Percentiles rank a stretch among this genome's conserved stretches.
phyloP scores from a whole-genome alignment of 2,888 invertebrate genomes.

The Plusia festucae region DNA sequence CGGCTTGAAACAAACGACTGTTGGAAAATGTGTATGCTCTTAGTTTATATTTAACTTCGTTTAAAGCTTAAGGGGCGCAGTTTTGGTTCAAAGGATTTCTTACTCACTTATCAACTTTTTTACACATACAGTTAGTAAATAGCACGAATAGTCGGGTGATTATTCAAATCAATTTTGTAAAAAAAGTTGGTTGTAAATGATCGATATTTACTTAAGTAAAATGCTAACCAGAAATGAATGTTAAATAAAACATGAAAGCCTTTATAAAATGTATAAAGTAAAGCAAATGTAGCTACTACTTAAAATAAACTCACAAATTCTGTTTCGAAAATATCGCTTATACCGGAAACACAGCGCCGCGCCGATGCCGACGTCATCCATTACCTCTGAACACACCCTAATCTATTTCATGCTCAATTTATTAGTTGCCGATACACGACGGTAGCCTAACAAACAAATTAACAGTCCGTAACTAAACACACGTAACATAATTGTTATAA shows the following conservation, averaged over 20 bases:
- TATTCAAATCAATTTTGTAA: background rate
- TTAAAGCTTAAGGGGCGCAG: constrained; percentile 26
- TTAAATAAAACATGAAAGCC: too few relatives aligned
- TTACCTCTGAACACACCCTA: constrained; percentile 56
- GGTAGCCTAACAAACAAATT: constrained; percentile 67
- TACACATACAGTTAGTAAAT: background rate
- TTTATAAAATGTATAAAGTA: background rate
- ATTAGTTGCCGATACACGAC: constrained; percentile 61
- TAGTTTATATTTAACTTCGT: constrained; percentile 50
- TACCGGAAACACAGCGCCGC: constrained; percentile 18
- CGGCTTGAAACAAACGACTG: constrained; percentile 33
- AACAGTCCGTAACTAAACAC: constrained; percentile 80
- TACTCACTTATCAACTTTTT: background rate
- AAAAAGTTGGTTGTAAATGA: background rate
- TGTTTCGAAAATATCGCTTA: constrained; percentile 32
- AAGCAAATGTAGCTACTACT: background rate
- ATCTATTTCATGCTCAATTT: constrained; percentile 64
- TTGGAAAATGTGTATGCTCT: constrained; percentile 50
- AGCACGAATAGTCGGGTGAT: background rate
- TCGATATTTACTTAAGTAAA: too few relatives aligned
- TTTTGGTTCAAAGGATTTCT: background rate
- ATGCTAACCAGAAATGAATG: too few relatives aligned
- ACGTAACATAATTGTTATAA: constrained; percentile 72
- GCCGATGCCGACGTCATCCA: constrained; percentile 35
- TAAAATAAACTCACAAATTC: constrained; percentile 25